Conservation (phyloP, 1,140 invertebrate species). For the Pogonomyrmex californicus region DNA sequence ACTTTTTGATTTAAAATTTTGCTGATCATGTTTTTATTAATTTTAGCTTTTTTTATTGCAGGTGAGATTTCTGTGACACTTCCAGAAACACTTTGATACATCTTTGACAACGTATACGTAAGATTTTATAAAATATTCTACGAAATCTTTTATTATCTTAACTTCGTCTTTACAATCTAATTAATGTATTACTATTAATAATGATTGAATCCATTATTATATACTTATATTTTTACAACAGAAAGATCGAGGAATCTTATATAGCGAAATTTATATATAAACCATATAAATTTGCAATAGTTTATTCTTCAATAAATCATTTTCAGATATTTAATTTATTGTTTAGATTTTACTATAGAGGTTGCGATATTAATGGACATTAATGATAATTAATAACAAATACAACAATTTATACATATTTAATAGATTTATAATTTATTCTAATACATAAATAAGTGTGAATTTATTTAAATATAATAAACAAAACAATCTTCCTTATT, state of each 20-base stretch:
- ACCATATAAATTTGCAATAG: neutral
- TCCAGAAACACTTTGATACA: neutral
- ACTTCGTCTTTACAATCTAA: neutral
- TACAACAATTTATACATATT: neutral
- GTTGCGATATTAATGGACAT: neutral
- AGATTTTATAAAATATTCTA: conserved; percentile 28
- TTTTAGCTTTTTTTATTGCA: conserved; percentile 67
- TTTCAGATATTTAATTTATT: conserved; percentile 8
- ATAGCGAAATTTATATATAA: neutral
- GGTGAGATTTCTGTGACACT: conserved; percentile 46
- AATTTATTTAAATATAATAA: conserved; percentile 37
- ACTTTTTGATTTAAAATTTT: neutral
- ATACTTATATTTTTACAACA: conserved; percentile 13
- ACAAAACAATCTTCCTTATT: neutral
- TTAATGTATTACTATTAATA: neutral
- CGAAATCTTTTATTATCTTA: neutral
- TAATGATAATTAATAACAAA: neutral
- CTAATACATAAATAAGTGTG: neutral
- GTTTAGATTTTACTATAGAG: neutral
- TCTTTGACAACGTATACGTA: neutral
- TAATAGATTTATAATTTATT: neutral
- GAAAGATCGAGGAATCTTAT: neutral
- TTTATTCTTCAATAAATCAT: neutral
- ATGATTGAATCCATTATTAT: neutral
- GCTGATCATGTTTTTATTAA: conserved; percentile 27